Evolutionary conservation across 2,888 invertebrate genomes (phyloP).

Genomic region (Sclerodermus sp.): DNA sequence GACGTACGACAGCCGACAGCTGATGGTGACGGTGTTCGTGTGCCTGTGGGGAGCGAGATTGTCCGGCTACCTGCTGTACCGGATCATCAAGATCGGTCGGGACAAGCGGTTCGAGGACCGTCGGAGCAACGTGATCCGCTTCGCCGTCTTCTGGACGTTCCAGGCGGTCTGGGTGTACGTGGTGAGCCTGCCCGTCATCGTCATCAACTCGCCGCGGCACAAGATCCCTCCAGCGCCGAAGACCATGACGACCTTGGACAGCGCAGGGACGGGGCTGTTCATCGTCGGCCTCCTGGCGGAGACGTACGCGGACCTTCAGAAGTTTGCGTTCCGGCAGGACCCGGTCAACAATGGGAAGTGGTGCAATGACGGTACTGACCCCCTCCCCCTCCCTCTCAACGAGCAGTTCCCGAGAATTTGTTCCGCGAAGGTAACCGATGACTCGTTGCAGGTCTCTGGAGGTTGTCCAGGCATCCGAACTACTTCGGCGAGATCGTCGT

Average conservation of each 20-base stretch:
- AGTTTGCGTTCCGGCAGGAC: conserved; percentile 87
- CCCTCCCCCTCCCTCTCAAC: too few species aligned
- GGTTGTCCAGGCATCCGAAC: conserved; percentile 87
- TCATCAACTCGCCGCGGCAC: conserved; percentile 84
- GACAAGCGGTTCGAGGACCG: conserved; percentile 91
- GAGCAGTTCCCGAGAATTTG: too few species aligned
- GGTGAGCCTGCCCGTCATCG: conserved; percentile 89
- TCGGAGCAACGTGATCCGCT: conserved; percentile 80
- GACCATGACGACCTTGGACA: conserved; percentile 85
- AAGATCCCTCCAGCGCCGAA: conserved; percentile 75
- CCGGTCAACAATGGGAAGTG: conserved; percentile 87
- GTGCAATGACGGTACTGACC: conserved; percentile 90
- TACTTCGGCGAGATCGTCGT: conserved; percentile 92
- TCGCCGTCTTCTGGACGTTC: conserved; percentile 93
- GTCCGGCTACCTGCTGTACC: conserved; percentile 85
- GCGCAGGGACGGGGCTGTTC: conserved; percentile 82
- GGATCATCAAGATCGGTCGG: conserved; percentile 86
- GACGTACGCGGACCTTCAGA: conserved; percentile 89
- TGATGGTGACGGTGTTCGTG: conserved; percentile 88
- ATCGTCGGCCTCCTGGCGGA: conserved; percentile 84
- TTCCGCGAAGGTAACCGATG: too few species aligned
- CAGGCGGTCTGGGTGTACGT: conserved; percentile 91
- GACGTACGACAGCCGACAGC: conserved; percentile 84
- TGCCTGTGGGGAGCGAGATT: conserved; percentile 86
- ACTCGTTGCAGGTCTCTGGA: conserved; percentile 70